These are phyloP conservation scores for Tympanoctomys barrerae DNA, from an alignment of 2,797 vertebrate genomes.

Conservation along the genomic window DNA sequence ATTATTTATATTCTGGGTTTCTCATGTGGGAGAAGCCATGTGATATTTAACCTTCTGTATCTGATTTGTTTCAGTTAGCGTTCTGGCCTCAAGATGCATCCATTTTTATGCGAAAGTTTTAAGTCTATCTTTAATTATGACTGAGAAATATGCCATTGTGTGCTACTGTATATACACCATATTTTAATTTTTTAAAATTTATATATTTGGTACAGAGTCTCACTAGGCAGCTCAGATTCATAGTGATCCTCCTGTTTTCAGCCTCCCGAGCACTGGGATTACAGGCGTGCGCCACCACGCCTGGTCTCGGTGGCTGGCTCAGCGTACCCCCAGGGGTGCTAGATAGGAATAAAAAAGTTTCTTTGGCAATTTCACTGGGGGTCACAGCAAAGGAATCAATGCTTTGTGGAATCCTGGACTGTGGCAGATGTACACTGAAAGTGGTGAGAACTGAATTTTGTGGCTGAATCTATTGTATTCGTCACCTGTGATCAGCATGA, in stretches of 20 bases:
- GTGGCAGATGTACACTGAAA: neutral
- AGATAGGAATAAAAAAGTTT: neutral
- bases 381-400: neutral
- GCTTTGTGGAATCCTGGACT: neutral
- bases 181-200: neutral
- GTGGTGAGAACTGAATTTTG: neutral
- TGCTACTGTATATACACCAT: neutral
- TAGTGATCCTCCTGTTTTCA: no score
- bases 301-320: no score
- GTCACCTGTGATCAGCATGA: conserved; percentile 5
- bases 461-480: neutral
- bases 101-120: neutral
- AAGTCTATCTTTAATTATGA: neutral
- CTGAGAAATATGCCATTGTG: neutral
- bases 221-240: no score
- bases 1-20: neutral
- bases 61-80: neutral
- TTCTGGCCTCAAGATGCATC: neutral
- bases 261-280: no score
- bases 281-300: no score
- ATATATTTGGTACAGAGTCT: no score
- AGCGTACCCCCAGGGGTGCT: neutral
- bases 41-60: neutral
- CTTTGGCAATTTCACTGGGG: neutral
- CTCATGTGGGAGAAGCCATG: neutral